phyloP scores from a whole-genome alignment of 2,888 invertebrate species.

The Conops quadrifasciatus region DNA sequence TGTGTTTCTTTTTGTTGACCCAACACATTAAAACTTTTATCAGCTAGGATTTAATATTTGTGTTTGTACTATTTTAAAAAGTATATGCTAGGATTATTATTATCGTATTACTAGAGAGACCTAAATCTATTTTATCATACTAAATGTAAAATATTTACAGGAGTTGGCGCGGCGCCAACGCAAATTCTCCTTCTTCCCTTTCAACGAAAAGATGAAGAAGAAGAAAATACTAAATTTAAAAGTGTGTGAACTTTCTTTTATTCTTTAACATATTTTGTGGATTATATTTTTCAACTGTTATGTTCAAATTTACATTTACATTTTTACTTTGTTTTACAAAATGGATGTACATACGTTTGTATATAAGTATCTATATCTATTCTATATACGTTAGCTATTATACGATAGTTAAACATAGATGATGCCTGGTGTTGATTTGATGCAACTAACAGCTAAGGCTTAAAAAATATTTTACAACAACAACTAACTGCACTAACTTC shows the following conservation, averaged over 20 bases:
- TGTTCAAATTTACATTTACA: conserved; percentile 1
- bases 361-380: no score
- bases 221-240: neutral
- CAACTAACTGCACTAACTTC: no score
- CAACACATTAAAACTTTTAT: conserved; percentile 33
- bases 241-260: neutral
- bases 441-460: no score
- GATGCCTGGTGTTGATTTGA: no score
- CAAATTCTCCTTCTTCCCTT: neutral
- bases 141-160: conserved; percentile 11
- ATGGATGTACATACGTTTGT: no score
- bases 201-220: neutral
- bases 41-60: conserved; percentile 29
- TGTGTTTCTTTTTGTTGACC: neutral
- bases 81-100: conserved; percentile 17
- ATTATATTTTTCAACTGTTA: no score
- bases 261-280: no score
- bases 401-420: no score
- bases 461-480: no score
- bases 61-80: conserved; percentile 35
- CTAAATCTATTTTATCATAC: neutral
- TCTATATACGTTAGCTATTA: no score
- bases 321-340: neutral
- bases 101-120: neutral
- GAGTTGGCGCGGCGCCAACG: neutral